These are phyloP conservation scores for Cettia cetti DNA, from an alignment of 2,113 vertebrate species.

Conservation along the genomic window DNA sequence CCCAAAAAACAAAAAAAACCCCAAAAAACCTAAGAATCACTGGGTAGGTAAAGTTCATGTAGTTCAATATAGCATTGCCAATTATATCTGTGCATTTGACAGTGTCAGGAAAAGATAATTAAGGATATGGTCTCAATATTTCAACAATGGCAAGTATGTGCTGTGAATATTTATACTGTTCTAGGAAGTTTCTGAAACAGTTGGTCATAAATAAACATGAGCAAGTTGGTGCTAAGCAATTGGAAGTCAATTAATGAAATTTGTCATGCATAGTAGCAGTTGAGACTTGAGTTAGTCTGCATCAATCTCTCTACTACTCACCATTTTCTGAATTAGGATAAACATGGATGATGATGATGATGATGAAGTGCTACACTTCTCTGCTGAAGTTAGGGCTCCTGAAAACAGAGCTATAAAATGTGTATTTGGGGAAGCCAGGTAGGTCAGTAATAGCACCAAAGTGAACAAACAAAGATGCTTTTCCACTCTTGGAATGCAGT, in stretches of 20 bases:
- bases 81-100: slow-evolving; percentile 31
- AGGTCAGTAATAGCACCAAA: background rate
- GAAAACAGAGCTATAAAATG: background rate
- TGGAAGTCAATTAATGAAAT: slow-evolving; percentile 53
- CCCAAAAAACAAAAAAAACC: too few relatives aligned
- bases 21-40: background rate
- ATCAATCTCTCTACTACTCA: background rate
- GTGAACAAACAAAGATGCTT: background rate
- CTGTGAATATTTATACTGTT: slow-evolving; percentile 29
- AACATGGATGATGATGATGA: background rate
- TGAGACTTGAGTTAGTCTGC: background rate
- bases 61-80: background rate
- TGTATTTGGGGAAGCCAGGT: background rate
- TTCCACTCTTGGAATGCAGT: background rate
- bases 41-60: background rate
- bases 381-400: background rate
- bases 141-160: slow-evolving; percentile 20
- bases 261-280: slow-evolving; percentile 8
- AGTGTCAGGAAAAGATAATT: slow-evolving; percentile 46
- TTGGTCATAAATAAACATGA: slow-evolving; percentile 63
- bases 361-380: background rate
- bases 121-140: slow-evolving; percentile 31
- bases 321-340: background rate
- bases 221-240: background rate
- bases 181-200: slow-evolving; percentile 32